A percentile compares a stretch with the other conserved stretches of the same genome.
Evolutionary conservation across 1,140 invertebrate species (phyloP).

Genomic region (Polyergus mexicanus): DNA sequence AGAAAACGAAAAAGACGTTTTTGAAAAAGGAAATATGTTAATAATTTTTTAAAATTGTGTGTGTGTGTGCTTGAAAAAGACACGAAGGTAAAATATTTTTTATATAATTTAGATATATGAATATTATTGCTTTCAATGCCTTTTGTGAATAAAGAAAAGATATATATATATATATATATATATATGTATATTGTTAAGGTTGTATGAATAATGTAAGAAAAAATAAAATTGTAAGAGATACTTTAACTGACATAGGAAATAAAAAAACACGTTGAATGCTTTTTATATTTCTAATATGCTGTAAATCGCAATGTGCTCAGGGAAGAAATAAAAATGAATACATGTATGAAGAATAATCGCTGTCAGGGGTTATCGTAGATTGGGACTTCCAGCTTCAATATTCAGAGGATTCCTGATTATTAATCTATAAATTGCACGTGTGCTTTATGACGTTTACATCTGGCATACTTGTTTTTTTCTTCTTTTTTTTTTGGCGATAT

Average conservation of each 20-base stretch:
- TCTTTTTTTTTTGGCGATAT: constrained; percentile 12
- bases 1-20: not conserved
- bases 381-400: not conserved
- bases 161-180: too few relatives aligned
- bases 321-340: not conserved
- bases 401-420: not conserved
- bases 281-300: not conserved
- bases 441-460: not conserved
- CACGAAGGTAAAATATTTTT: not conserved
- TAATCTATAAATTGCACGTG: not conserved
- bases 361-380: constrained; percentile 1
- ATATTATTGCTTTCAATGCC: not conserved
- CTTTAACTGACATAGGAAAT: not conserved
- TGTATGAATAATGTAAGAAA: constrained; percentile 10
- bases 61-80: not conserved
- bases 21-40: not conserved
- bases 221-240: not conserved
- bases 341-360: constrained; percentile 10
- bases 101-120: not conserved
- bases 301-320: not conserved
- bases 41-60: not conserved
- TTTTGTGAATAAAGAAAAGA: not conserved
- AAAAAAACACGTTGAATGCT: not conserved
- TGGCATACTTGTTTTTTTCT: not conserved
- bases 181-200: not conserved